Evolutionary conservation across 2,113 vertebrate genomes (phyloP), one percentile per base, ranked within the genome.

Genomic region (Phalacrocorax brasilianus): DNA sequence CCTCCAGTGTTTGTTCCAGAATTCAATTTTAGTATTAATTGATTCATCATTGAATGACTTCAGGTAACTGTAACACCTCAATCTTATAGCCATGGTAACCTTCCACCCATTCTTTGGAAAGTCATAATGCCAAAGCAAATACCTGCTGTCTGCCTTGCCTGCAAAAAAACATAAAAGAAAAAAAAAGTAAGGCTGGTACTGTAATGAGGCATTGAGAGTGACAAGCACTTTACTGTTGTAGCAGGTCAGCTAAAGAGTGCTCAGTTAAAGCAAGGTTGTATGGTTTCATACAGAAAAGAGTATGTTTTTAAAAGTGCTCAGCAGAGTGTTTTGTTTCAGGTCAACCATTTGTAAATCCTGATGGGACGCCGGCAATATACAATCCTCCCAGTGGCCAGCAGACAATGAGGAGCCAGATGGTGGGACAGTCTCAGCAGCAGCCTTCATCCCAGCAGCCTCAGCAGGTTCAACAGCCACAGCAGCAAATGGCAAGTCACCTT

Each of bases 341-440:
- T 78, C 99, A 99, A 94, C 99, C 99, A 2, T 99, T 99, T 96
- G 98, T 99, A 91, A 99, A 99, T 96, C 99, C 99, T 8, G 99
- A 99, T 44, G 99, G 99, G 42, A 99, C 98, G 0, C 99, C 99
- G 14, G 99, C 99, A 75, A 98, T 99, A 95, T 99, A 99, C 97
- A 99, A 99, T 89, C 99, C 99, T 47, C 99, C 99, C 7, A 97
- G 97, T 30, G 97, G 96, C 61, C 99, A 99, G 95, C 99, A 99
- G 94, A 96, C 98, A 2, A 97, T 99, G 97, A 98, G 97, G 67
- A 98, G 97, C 85, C 95, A 98, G 68, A 92, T 98, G 58, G 96
- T 98, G 85, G 98, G 98, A 30, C 98, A 98, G 75, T 80, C 98
- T 74, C 98, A 97, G 84, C 98, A 98, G 66, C 98, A 97, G 26